Conservation (phyloP, 2,113 vertebrate species). For the rabbit (Oryctolagus cuniculus) region mOryCun1.1 NC_091436.1:162285001-162285500, state of each 20-base stretch:
- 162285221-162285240: background rate
- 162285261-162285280: background rate
- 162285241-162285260: background rate
- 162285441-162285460: too few relatives aligned
- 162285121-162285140: background rate
- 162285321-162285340: too few relatives aligned
- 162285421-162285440: too few relatives aligned
- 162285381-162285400: too few relatives aligned
- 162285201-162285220: background rate
- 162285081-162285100: background rate
- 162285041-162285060: background rate
- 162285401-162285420: too few relatives aligned
- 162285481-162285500: too few relatives aligned
- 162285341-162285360: too few relatives aligned
- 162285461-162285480: too few relatives aligned
- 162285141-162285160: background rate
- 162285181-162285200: background rate
- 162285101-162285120: background rate
- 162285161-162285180: background rate
- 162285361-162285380: too few relatives aligned
- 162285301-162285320: background rate
- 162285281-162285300: background rate
- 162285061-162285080: slow-evolving; percentile 6
- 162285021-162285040: background rate
- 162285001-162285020: background rate